These are phyloP conservation scores for Brachyhypopomus occidentalis DNA, from an alignment of 2,113 vertebrate genomes.

Conservation along the genomic window DNA sequence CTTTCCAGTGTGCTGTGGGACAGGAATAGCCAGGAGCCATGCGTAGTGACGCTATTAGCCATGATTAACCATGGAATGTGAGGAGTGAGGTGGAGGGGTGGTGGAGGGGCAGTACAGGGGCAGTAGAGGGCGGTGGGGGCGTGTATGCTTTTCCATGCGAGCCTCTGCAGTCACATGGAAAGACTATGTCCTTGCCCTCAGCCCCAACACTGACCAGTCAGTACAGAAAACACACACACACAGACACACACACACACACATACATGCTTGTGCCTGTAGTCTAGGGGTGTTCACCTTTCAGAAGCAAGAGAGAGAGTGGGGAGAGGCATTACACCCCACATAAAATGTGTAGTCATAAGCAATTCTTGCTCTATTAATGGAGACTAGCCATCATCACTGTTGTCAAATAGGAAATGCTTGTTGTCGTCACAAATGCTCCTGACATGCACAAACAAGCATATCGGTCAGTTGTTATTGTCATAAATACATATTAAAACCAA, in stretches of 20 bases:
- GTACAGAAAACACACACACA: constrained; percentile 40
- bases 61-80: constrained; percentile 66
- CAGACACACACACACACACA: constrained; percentile 45
- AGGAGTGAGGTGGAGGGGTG: constrained; percentile 30
- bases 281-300: no score
- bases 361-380: no score
- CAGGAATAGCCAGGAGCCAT: constrained; percentile 44
- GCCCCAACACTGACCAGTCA: constrained; percentile 19
- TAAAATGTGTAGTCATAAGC: not conserved
- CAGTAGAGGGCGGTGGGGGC: not conserved
- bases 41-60: constrained; percentile 58
- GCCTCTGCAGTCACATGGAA: constrained; percentile 17
- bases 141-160: constrained; percentile 25
- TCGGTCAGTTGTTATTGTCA: not conserved
- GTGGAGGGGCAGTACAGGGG: not conserved
- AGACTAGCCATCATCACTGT: no score
- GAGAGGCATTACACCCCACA: no score
- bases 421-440: no score
- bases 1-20: constrained; percentile 52
- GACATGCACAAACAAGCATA: not conserved
- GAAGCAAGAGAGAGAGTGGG: no score
- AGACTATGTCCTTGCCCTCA: constrained; percentile 9
- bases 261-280: constrained; percentile 39
- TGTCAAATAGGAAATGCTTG: no score
- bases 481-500: no score